Percentiles rank a stretch among this genome's conserved stretches.
phyloP scores from a whole-genome alignment of 2,888 invertebrate species.

The Plebejus argus region DNA sequence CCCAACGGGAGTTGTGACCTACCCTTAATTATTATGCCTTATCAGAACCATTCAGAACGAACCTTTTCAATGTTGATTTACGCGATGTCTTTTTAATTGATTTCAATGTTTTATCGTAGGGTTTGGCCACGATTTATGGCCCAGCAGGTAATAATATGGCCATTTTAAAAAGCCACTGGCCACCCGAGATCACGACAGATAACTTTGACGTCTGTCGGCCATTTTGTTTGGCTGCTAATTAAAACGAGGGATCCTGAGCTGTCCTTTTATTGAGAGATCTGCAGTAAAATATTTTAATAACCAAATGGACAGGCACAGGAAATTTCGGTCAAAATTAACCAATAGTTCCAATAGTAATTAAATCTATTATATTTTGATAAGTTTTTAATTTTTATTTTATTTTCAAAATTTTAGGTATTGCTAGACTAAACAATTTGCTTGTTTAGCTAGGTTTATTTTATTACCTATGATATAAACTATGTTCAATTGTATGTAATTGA shows the following conservation, averaged over 20 bases:
- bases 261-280: slow-evolving; percentile 10
- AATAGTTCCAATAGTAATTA: no score
- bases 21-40: slow-evolving; percentile 6
- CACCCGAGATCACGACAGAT: slow-evolving; percentile 3
- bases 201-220: slow-evolving; percentile 7
- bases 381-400: no score
- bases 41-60: neutral
- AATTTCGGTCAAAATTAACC: no score
- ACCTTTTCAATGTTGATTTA: slow-evolving; percentile 17
- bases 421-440: no score
- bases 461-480: no score
- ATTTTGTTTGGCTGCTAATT: neutral
- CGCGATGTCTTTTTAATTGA: slow-evolving; percentile 6
- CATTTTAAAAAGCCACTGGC: slow-evolving; percentile 14
- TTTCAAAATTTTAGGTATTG: no score
- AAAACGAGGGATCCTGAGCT: neutral
- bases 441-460: no score
- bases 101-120: neutral
- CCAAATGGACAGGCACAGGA: no score
- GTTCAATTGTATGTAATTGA: no score
- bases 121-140: slow-evolving; percentile 8
- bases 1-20: slow-evolving; percentile 1
- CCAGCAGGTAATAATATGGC: neutral
- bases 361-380: no score
- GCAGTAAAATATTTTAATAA: neutral